Conservation (phyloP, 2,888 invertebrate genomes). For the Antheraea yamamai region DNA sequence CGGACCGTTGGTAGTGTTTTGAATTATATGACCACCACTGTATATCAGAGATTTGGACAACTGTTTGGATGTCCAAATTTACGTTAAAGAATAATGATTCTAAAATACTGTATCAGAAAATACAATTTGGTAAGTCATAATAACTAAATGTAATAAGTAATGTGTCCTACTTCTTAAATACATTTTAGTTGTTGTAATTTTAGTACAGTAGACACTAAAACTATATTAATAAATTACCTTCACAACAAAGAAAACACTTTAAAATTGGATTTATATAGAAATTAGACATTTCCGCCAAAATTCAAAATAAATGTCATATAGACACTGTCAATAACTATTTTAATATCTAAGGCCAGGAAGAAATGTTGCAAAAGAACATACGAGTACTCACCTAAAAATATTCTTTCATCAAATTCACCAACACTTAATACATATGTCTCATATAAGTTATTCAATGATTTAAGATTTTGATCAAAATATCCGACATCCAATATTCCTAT, state of each 20-base stretch:
- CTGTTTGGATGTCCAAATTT: no score
- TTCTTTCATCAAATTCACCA: constrained; percentile 98
- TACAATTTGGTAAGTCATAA: no score
- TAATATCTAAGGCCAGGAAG: constrained; percentile 21
- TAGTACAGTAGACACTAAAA: background rate
- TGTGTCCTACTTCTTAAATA: no score
- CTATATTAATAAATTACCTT: constrained; percentile 32
- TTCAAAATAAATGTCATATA: constrained; percentile 17
- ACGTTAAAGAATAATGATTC: no score
- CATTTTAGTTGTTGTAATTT: background rate
- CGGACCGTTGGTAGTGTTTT: no score
- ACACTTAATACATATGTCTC: constrained; percentile 94
- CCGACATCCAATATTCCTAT: constrained; percentile 89
- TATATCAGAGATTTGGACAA: no score
- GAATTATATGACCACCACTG: no score
- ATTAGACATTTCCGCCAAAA: constrained; percentile 38
- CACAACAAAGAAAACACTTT: constrained; percentile 49
- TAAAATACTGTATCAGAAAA: no score
- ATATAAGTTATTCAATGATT: constrained; percentile 92
- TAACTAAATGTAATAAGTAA: no score
- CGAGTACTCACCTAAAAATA: constrained; percentile 89
- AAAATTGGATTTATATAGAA: constrained; percentile 52
- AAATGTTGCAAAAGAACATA: background rate
- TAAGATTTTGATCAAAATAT: constrained; percentile 92
- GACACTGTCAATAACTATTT: constrained; percentile 10